phyloP scores from a whole-genome alignment of 2,113 vertebrate species.

The Cinclus cinclus region DNA sequence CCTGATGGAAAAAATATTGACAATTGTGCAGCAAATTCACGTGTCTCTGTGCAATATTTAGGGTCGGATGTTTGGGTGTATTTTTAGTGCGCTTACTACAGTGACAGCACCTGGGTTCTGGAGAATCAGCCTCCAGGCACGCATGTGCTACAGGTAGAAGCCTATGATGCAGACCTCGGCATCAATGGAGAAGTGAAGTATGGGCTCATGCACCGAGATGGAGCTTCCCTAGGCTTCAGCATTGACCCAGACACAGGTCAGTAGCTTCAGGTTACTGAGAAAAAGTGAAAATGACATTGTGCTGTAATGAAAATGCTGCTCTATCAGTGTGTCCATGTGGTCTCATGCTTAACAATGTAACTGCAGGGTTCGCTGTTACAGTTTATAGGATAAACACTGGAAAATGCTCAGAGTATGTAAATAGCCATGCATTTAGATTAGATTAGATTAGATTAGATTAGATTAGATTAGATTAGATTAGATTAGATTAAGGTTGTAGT shows the following conservation, averaged over 20 bases:
- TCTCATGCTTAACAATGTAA: not conserved
- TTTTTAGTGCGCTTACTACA: conserved; percentile 85
- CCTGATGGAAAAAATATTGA: not conserved
- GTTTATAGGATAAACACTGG: not conserved
- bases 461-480: not conserved
- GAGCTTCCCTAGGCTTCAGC: conserved; percentile 78
- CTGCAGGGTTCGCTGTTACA: not conserved
- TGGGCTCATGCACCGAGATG: conserved; percentile 85
- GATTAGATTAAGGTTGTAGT: not conserved
- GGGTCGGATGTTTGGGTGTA: not conserved
- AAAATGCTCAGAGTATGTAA: not conserved
- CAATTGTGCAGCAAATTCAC: not conserved
- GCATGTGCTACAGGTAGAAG: conserved; percentile 78
- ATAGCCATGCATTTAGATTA: not conserved
- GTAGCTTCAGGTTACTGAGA: not conserved
- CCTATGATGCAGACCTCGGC: conserved; percentile 83
- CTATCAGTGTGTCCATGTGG: too few relatives aligned
- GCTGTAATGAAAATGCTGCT: not conserved
- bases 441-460: not conserved
- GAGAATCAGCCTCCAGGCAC: conserved; percentile 87
- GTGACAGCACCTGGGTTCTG: conserved; percentile 78
- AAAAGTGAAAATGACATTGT: not conserved
- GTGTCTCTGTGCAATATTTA: not conserved
- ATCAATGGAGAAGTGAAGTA: conserved; percentile 88
- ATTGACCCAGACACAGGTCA: conserved; percentile 84